Percentiles rank a stretch among this genome's conserved stretches.
Evolutionary conservation across 2,888 invertebrate genomes (phyloP).

Genomic region (Lasioglossum lativentre): DNA sequence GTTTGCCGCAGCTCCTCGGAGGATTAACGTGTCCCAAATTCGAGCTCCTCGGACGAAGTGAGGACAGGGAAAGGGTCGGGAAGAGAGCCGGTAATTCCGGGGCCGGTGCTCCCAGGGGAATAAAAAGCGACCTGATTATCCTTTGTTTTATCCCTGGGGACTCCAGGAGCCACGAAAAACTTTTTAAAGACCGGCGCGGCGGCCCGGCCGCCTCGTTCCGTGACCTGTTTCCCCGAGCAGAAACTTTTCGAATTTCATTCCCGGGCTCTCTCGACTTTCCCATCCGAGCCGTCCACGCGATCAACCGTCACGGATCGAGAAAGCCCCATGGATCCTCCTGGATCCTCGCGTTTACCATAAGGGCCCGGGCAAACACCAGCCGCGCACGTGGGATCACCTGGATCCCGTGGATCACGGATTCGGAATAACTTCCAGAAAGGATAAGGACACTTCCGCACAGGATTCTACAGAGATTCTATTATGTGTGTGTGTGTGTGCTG

Average conservation of each 20-base stretch:
- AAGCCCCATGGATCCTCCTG: not conserved
- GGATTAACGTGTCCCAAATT: slow-evolving; percentile 61
- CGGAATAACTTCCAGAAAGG: slow-evolving; percentile 44
- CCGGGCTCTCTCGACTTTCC: slow-evolving; percentile 19
- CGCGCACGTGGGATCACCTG: slow-evolving; percentile 7
- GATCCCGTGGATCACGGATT: slow-evolving; percentile 40
- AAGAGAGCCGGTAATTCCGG: slow-evolving; percentile 63
- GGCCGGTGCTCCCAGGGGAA: slow-evolving; percentile 55
- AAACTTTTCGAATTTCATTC: slow-evolving; percentile 64
- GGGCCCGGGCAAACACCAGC: slow-evolving; percentile 33
- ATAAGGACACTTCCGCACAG: slow-evolving; percentile 40
- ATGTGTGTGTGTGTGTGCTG: slow-evolving; percentile 18
- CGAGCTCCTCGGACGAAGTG: slow-evolving; percentile 57
- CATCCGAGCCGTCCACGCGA: slow-evolving; percentile 22
- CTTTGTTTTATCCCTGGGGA: slow-evolving; percentile 72
- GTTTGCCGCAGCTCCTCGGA: slow-evolving; percentile 1
- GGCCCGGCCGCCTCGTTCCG: slow-evolving; percentile 63
- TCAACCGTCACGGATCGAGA: slow-evolving; percentile 25
- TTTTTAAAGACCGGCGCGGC: slow-evolving; percentile 76
- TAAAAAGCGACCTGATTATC: slow-evolving; percentile 77
- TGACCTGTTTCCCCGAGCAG: slow-evolving; percentile 75
- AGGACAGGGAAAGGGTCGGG: slow-evolving; percentile 50
- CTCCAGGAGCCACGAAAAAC: slow-evolving; percentile 65
- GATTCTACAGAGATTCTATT: slow-evolving; percentile 51
- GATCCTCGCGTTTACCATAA: slow-evolving; percentile 47